Percentiles rank a stretch among this genome's conserved stretches.
Conservation (phyloP, 2,113 vertebrate genomes). For the Apus apus region DNA sequence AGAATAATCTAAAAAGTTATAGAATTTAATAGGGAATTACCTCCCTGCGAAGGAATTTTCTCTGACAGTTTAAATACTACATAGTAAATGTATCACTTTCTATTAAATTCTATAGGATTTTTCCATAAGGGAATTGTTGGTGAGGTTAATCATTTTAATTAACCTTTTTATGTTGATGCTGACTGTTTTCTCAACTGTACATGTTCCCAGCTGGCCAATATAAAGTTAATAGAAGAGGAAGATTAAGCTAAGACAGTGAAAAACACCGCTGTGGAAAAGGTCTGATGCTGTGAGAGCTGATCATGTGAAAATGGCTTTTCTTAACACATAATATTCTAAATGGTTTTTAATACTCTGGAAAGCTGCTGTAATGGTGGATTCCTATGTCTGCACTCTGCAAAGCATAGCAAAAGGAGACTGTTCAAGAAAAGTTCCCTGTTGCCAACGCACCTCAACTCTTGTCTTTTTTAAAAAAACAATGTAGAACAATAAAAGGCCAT, state of each 20-base stretch:
- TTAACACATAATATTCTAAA: background rate
- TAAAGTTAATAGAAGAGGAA: slow-evolving; percentile 54
- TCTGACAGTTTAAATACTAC: slow-evolving; percentile 62
- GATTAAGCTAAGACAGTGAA: slow-evolving; percentile 30
- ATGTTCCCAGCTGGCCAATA: slow-evolving; percentile 61
- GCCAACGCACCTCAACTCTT: background rate
- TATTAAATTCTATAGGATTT: slow-evolving; percentile 58
- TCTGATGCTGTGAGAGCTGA: background rate
- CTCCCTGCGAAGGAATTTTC: slow-evolving; percentile 55
- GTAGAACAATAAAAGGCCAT: background rate
- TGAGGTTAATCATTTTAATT: slow-evolving; percentile 71
- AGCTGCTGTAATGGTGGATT: background rate
- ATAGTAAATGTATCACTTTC: slow-evolving; percentile 58
- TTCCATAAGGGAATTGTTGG: slow-evolving; percentile 58
- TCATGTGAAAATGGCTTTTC: slow-evolving; percentile 44
- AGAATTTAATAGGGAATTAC: slow-evolving; percentile 47
- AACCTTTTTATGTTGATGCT: slow-evolving; percentile 69
- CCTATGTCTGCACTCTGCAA: background rate
- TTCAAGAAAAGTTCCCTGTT: background rate
- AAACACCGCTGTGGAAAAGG: slow-evolving; percentile 19
- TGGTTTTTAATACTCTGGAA: slow-evolving; percentile 20
- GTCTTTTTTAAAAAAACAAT: background rate
- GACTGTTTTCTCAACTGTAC: slow-evolving; percentile 50
- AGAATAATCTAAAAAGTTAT: slow-evolving; percentile 25
- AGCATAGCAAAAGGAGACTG: background rate